These are phyloP conservation scores for Coccyzus lansbergi DNA, from an alignment of 2,797 vertebrate genomes.

Conservation along the genomic window DNA sequence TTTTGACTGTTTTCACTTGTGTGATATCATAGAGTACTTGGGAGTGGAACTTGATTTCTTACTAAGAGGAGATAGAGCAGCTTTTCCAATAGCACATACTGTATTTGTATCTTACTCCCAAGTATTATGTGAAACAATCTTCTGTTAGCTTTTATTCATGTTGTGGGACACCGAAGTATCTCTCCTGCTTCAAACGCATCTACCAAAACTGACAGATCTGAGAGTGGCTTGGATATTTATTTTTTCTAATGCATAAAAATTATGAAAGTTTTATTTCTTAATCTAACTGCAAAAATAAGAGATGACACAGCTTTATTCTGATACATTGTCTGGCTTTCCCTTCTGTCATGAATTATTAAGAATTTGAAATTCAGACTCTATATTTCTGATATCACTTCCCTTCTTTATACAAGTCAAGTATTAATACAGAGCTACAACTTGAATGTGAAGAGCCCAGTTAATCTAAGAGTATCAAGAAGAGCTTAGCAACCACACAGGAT, in stretches of 20 bases:
- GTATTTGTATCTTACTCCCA: background rate
- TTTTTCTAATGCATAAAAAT: background rate
- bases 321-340: background rate
- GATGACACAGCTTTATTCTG: background rate
- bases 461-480: background rate
- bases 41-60: background rate
- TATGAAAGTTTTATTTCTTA: background rate
- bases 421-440: background rate
- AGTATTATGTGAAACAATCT: background rate
- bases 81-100: background rate
- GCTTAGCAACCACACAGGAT: background rate
- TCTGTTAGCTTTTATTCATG: background rate
- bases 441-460: background rate
- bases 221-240: background rate
- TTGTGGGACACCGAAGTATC: background rate
- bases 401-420: background rate
- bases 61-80: background rate
- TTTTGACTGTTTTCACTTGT: background rate
- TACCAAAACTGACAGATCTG: background rate
- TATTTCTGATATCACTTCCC: background rate
- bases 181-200: background rate
- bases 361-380: background rate
- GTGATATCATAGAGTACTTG: background rate
- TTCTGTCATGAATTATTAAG: background rate
- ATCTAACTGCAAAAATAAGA: background rate